Evolutionary conservation across 23 tunicate genomes (phyloP), one percentile per base, ranked within the genome.

Genomic region (Clavelina lepadiformis): DNA sequence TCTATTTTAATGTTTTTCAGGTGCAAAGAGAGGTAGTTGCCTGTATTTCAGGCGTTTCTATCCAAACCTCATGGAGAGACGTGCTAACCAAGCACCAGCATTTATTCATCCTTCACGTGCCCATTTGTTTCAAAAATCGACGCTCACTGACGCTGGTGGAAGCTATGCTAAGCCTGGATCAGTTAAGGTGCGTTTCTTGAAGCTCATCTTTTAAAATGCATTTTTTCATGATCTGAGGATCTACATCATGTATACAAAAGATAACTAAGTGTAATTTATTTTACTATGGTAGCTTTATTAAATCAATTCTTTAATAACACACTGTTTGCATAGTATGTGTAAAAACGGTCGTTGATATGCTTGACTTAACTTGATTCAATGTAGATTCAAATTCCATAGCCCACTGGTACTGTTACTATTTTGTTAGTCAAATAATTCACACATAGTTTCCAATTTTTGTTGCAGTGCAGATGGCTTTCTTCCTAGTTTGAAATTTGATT

Each of bases 31-130:
- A 15, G 49, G 15, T 45, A 66, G 72, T 46, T 46, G 35, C 72
- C 72, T 66, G 72, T 66, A 46, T 4, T 25, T 26, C 72, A 66
- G 72, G 72, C 47, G 46, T 4, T 11, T 3, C 32, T n/a, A 46
- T 23, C 34, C 57, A 31, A 44, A 37, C n/a, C 21, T 46, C 72
- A 66, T 66, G 72, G 72, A 66, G 3, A 66, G 27, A 66, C 46
- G 24, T 15, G 3, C 21, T 20, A 18, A 15, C 8, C 7, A 5
- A 29, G 56, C 27, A 23, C 46, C 6, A 44, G 47, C 57, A 3
- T 66, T 66, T 66, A 66, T 66, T 46, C 72, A 66, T 46, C 72
- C 72, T 24, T 66, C 72, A 4, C 18, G 72, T 6, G 72, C 72
- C 4, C 72, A 66, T 46, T 46, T 66, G 36, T 66, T 66, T 46